Conservation (phyloP, 2,113 vertebrate genomes). For the Phylloscopus whistleri region DNA sequence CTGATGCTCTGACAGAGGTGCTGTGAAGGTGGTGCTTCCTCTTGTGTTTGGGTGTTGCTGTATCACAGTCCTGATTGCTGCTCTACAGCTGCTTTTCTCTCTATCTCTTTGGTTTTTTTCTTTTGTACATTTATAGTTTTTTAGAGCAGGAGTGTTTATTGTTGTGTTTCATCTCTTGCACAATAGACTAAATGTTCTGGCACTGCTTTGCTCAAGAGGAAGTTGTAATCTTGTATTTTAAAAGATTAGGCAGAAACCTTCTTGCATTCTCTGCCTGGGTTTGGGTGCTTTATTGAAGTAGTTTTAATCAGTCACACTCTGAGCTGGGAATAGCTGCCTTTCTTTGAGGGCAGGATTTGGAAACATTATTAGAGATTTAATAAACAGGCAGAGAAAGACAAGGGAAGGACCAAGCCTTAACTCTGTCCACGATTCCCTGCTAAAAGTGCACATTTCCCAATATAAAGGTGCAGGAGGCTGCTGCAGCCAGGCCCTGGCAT, state of each 20-base stretch:
- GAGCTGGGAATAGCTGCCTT: background rate
- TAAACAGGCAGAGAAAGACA: background rate
- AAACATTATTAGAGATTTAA: background rate
- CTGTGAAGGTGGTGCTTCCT: background rate
- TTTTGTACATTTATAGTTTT: background rate
- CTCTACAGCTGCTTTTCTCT: background rate
- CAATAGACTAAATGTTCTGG: background rate
- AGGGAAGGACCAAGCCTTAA: background rate
- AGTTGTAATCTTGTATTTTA: background rate
- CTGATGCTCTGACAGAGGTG: background rate
- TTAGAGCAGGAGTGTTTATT: background rate
- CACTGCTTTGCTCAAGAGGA: background rate
- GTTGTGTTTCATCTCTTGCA: background rate
- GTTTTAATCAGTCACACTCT: background rate
- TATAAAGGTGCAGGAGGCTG: background rate
- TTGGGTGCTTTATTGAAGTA: background rate
- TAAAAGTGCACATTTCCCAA: background rate
- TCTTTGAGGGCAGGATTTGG: background rate
- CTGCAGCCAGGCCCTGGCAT: background rate
- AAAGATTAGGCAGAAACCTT: background rate
- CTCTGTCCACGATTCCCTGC: accelerated
- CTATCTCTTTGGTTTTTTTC: background rate
- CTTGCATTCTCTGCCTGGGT: background rate
- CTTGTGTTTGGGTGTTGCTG: background rate
- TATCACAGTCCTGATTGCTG: background rate